These are phyloP conservation scores for Lasaia peninsularis DNA, from an alignment of 1,140 invertebrate species.

Conservation along the genomic window DNA sequence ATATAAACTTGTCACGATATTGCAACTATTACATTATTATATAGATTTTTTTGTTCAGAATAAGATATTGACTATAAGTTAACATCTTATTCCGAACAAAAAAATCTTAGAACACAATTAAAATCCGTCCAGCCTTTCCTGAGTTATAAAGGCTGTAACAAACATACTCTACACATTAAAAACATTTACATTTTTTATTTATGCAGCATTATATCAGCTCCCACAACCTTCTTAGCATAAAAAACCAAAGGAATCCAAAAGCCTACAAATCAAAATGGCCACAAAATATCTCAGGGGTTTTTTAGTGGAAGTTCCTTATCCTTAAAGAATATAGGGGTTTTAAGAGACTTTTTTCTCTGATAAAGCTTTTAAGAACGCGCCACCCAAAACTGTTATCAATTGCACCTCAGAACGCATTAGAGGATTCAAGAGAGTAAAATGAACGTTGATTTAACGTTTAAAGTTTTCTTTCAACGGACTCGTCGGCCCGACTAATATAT, in stretches of 20 bases:
- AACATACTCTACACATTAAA: no score
- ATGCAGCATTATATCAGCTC: no score
- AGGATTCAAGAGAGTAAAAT: conserved; percentile 47
- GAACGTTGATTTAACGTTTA: conserved; percentile 60
- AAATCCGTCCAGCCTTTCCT: no score
- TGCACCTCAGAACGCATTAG: conserved; percentile 58
- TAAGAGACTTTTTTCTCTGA: conserved; percentile 38
- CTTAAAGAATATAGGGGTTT: not conserved
- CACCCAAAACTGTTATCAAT: conserved; percentile 66
- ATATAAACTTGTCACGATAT: no score
- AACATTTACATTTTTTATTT: no score
- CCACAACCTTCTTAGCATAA: not conserved
- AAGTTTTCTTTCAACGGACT: conserved; percentile 46
- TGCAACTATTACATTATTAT: no score
- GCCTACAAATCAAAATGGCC: conserved; percentile 8
- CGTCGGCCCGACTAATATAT: conserved; percentile 56
- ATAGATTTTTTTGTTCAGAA: no score
- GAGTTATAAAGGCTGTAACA: no score
- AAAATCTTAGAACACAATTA: no score
- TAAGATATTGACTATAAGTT: no score
- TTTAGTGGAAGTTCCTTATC: conserved; percentile 12
- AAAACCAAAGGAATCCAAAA: not conserved
- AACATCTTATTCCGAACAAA: no score
- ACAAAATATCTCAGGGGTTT: conserved; percentile 6
- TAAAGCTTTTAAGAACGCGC: conserved; percentile 52